These are phyloP conservation scores for Palythoa grandis DNA, from an alignment of 92 coral and sea anemone species.

Conservation along the genomic window DNA sequence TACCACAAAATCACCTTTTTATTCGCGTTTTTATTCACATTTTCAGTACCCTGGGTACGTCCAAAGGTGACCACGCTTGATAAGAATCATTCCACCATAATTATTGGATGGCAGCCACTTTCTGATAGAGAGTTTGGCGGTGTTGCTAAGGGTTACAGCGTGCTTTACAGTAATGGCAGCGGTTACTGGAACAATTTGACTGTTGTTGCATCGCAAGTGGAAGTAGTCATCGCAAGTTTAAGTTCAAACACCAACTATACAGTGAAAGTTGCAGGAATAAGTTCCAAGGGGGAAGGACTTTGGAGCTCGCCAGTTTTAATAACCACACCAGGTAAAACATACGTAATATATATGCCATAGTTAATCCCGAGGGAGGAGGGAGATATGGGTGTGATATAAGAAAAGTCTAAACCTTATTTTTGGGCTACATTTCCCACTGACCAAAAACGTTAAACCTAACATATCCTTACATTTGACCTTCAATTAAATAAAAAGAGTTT, in stretches of 20 bases:
- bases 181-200: neutral
- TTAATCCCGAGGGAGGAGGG: too few relatives aligned
- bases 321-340: slow-evolving; percentile 31
- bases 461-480: too few relatives aligned
- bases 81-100: neutral
- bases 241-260: slow-evolving; percentile 25
- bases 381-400: too few relatives aligned
- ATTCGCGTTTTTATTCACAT: too few relatives aligned
- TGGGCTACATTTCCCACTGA: too few relatives aligned
- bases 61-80: neutral
- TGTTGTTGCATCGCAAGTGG: neutral
- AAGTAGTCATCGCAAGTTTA: slow-evolving; percentile 1
- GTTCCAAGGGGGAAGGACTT: slow-evolving; percentile 37
- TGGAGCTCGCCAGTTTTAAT: slow-evolving; percentile 11
- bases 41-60: slow-evolving; percentile 13
- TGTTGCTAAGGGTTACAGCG: slow-evolving; percentile 22
- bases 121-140: slow-evolving; percentile 18
- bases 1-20: neutral
- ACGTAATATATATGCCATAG: too few relatives aligned
- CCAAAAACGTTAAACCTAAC: too few relatives aligned
- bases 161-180: neutral
- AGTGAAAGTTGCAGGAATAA: slow-evolving; percentile 32
- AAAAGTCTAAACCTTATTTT: too few relatives aligned
- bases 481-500: neutral
- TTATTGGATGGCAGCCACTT: slow-evolving; percentile 10